Evolutionary conservation across 2,888 invertebrate species (phyloP), one percentile per base, ranked within the genome.

Genomic region (Ischnus inquisitorius): DNA sequence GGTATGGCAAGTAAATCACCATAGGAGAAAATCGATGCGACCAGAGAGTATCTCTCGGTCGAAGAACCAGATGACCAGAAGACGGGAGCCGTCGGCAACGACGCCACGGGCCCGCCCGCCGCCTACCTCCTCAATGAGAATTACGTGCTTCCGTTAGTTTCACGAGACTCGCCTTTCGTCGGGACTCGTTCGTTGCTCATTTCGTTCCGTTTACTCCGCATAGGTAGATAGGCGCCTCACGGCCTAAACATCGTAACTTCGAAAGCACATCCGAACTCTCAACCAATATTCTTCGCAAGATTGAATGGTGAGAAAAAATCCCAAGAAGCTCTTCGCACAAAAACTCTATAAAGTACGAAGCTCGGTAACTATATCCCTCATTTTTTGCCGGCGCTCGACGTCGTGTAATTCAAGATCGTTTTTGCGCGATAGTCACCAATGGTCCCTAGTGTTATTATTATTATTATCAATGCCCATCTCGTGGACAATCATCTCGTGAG

Each of bases 111-210:
- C 85, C 86, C 84, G 85, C 87, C 75, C 75, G 74, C 85, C 82
- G 85, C 82, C 80, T 85, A 85, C 86, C 87, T 84, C 79, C 85
- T 86, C 85, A 81, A 87, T 87, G 86, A 87, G 87, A 87, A 87
- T 87, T 87, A 87, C 87, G 84, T 81, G 86, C 86, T 86, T 87
- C 87, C 87, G 87, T 87, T 87, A 87, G 85, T 86, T 84, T 87
- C 85, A 81, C 81, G 86, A 86, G 83, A 85, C 81, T 75, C 57
- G 80, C 34, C 34, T 84, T 81, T 75, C 83, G 80, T 78, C 83
- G 80, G 72, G 85, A 80, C 86, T 87, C 86, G 82, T 86, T 87
- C 83, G 79, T 51, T 76, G 77, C 75, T 83, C 83, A 86, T 86
- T 86, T 84, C 82, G 48, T 84, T 34, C 34, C 77, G 82, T 78